These are phyloP conservation scores for human (Homo sapiens) DNA, from an alignment of 2,113 vertebrate species.

Conservation along the genomic window DNA sequence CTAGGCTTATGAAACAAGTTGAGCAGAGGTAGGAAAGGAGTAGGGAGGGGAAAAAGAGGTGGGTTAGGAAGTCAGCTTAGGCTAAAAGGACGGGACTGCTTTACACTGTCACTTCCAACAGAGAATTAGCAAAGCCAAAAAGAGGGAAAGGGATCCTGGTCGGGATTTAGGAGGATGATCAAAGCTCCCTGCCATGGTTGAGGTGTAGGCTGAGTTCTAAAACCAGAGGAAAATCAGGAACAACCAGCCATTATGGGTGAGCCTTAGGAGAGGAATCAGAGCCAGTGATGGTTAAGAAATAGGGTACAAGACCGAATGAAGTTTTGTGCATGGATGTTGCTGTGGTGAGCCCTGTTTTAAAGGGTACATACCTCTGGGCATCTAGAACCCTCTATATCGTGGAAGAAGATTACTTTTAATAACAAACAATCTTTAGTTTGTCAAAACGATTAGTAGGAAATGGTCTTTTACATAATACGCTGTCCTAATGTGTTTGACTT, in stretches of 20 bases:
- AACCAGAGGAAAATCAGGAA: neutral
- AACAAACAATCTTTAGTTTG: neutral
- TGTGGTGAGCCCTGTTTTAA: neutral
- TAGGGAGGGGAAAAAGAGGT: neutral
- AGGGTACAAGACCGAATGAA: neutral
- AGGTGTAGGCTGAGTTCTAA: neutral
- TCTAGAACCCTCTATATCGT: neutral
- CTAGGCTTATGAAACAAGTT: neutral
- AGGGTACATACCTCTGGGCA: neutral
- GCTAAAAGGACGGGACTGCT: neutral
- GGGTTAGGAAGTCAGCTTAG: neutral
- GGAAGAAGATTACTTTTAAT: conserved; percentile 13
- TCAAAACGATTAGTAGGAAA: neutral
- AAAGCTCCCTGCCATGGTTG: neutral
- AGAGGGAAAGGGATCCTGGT: neutral
- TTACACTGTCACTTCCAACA: neutral
- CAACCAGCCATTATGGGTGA: neutral
- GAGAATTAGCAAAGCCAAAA: neutral
- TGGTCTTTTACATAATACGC: conserved; percentile 27
- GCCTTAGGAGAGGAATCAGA: neutral
- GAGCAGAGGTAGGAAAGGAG: neutral
- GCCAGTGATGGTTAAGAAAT: neutral
- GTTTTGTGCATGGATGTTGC: neutral
- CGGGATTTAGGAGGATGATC: neutral
- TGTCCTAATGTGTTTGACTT: neutral